Evolutionary conservation across 53 echinoderm and acorn worm species (phyloP).

Genomic region (Actinopyga echinites): DNA sequence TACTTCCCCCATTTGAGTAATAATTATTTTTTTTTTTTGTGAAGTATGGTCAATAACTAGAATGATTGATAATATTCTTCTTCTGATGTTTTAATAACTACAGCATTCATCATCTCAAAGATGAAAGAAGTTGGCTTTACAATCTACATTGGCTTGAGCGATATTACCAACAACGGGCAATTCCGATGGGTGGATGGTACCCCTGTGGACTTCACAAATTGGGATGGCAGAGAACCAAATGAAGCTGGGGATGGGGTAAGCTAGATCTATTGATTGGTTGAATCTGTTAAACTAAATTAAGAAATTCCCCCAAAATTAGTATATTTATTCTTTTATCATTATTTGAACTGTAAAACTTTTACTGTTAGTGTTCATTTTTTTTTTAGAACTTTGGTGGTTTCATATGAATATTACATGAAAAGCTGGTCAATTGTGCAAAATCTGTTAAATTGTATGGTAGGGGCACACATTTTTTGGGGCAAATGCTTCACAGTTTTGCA

Average conservation of each 20-base stretch:
- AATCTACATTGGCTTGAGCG: slow-evolving; percentile 73
- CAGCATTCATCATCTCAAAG: slow-evolving; percentile 63
- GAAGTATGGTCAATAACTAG: too few relatives aligned
- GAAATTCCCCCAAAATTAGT: not conserved
- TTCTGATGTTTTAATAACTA: not conserved
- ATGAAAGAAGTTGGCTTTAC: slow-evolving; percentile 19
- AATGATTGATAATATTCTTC: too few relatives aligned
- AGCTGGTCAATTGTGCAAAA: too few relatives aligned
- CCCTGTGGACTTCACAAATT: slow-evolving; percentile 75
- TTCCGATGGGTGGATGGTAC: slow-evolving; percentile 82
- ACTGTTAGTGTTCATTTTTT: too few relatives aligned
- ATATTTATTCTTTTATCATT: not conserved
- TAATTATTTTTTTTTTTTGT: not conserved
- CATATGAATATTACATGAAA: too few relatives aligned
- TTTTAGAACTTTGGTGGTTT: too few relatives aligned
- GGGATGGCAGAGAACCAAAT: slow-evolving; percentile 68
- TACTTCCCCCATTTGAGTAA: too few relatives aligned
- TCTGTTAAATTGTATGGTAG: too few relatives aligned
- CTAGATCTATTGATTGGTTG: not conserved
- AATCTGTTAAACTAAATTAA: too few relatives aligned
- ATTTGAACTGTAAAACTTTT: too few relatives aligned
- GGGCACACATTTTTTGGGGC: too few relatives aligned
- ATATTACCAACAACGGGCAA: slow-evolving; percentile 45
- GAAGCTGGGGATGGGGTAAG: slow-evolving; percentile 37
- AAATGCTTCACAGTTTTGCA: too few relatives aligned